Evolutionary conservation across 2,797 vertebrate species (phyloP).

Genomic region (Antrozous pallidus): DNA sequence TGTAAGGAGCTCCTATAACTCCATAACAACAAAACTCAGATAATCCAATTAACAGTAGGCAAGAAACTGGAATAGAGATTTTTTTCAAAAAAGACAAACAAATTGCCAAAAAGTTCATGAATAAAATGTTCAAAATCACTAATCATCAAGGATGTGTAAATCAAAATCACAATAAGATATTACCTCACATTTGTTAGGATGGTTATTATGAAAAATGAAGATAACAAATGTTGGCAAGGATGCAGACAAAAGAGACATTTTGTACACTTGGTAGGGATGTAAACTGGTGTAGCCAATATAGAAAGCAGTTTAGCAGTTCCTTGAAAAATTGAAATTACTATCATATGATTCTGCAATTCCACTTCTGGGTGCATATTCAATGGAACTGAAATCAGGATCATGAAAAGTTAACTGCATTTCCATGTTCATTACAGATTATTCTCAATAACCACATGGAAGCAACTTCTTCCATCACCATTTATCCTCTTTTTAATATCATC

Average conservation of each 20-base stretch:
- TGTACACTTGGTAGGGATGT: background rate
- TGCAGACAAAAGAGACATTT: background rate
- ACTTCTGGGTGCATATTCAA: background rate
- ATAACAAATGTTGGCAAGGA: background rate
- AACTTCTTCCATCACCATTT: background rate
- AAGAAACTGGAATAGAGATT: background rate
- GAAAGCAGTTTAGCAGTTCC: background rate
- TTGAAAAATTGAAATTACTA: background rate
- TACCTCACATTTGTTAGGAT: background rate
- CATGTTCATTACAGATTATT: background rate
- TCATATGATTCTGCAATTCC: background rate
- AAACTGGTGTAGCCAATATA: background rate
- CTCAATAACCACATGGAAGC: background rate
- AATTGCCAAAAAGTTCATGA: background rate
- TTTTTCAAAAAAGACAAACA: background rate
- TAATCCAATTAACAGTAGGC: background rate
- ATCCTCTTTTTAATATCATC: background rate
- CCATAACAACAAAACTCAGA: background rate
- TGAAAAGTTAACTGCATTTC: background rate
- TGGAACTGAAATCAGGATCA: background rate
- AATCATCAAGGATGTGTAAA: background rate
- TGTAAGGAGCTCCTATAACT: background rate
- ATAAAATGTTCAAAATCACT: background rate
- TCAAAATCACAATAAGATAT: background rate
- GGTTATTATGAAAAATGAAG: background rate